These are phyloP conservation scores for Mustela lutreola DNA, from an alignment of 2,113 vertebrate genomes.

Conservation along the genomic window DNA sequence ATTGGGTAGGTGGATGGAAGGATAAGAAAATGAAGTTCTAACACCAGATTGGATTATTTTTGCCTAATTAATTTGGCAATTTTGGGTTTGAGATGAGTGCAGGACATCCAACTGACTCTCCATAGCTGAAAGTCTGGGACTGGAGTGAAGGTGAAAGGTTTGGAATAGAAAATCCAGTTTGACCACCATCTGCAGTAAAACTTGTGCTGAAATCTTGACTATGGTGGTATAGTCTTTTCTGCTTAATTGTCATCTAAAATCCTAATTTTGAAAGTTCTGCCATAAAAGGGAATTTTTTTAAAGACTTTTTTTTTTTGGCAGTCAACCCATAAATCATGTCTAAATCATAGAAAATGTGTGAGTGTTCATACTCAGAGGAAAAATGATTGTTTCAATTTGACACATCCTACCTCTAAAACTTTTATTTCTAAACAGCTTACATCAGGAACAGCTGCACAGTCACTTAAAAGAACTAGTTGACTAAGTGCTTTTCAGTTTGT, in stretches of 20 bases:
- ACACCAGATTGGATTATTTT: no score
- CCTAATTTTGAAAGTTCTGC: not conserved
- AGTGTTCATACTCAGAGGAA: not conserved
- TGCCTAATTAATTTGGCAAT: no score
- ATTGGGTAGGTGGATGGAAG: not conserved
- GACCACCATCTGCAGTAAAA: not conserved
- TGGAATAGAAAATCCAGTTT: not conserved
- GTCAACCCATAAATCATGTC: slow-evolving; percentile 11
- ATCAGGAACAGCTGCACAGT: slow-evolving; percentile 76
- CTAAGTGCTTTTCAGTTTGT: slow-evolving; percentile 73
- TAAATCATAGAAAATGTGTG: slow-evolving; percentile 32
- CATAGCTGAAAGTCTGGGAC: not conserved
- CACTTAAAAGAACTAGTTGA: slow-evolving; percentile 67
- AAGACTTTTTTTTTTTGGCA: not conserved
- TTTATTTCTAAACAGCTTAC: slow-evolving; percentile 69
- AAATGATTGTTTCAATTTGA: slow-evolving; percentile 55
- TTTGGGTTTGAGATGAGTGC: not conserved
- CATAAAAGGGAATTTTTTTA: not conserved
- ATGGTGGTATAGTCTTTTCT: not conserved
- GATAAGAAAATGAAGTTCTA: not conserved
- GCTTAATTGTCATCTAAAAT: not conserved
- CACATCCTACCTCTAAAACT: slow-evolving; percentile 44
- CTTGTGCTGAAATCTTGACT: not conserved
- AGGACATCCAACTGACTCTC: not conserved
- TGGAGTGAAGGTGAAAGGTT: not conserved